phyloP scores from a whole-genome alignment of 2,797 vertebrate genomes.

The Emydoidea blandingii region DNA sequence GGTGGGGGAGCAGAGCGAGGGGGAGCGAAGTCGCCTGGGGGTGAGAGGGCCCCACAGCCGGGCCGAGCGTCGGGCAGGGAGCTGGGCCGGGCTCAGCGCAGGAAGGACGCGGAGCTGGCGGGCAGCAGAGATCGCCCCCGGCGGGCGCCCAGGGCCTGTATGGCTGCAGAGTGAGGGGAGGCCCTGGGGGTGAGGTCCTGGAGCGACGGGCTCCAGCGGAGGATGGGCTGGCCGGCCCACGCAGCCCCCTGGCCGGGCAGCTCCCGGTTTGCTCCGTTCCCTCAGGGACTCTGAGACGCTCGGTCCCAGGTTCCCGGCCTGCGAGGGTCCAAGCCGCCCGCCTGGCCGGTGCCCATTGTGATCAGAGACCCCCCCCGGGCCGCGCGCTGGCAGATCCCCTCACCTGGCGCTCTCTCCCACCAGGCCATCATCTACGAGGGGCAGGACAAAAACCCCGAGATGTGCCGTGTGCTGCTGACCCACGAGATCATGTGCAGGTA shows the following conservation, averaged over 20 bases:
- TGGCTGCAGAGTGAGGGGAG: background rate
- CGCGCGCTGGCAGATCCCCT: background rate
- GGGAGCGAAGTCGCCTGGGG: too few relatives aligned
- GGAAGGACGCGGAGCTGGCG: background rate
- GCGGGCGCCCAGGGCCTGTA: background rate
- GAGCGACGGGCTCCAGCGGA: background rate
- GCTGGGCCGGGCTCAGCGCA: too few relatives aligned
- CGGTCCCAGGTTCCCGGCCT: too few relatives aligned
- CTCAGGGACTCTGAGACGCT: background rate
- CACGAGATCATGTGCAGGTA: slow-evolving; percentile 98
- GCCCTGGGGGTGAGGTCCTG: background rate
- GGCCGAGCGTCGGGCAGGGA: background rate
- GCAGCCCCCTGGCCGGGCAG: background rate
- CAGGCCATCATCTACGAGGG: slow-evolving; percentile 94
- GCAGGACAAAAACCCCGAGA: slow-evolving; percentile 95
- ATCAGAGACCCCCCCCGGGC: background rate
- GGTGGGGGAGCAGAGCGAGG: too few relatives aligned
- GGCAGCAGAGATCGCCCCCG: background rate
- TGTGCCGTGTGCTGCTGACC: slow-evolving; percentile 93
- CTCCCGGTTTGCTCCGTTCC: background rate
- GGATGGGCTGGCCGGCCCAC: background rate
- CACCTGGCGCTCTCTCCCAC: background rate
- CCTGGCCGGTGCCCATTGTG: too few relatives aligned
- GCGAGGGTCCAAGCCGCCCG: background rate
- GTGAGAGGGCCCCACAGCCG: background rate